Base-by-base conservation (phyloP, 2,113 vertebrate species). In the Trogon melanurus region DNA sequence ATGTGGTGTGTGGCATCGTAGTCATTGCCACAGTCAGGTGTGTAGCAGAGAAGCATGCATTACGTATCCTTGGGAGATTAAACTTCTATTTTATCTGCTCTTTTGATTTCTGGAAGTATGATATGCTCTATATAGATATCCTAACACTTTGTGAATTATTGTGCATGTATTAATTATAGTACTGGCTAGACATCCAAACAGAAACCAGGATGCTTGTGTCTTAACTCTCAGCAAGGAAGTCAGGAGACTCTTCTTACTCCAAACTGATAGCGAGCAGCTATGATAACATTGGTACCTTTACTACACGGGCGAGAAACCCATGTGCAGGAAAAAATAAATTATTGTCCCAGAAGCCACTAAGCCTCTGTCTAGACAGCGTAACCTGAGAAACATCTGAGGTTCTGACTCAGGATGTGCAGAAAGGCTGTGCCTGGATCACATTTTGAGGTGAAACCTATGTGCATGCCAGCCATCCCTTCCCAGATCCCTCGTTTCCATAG, bases 331-430 rank as follows among this genome's bases (percentile, higher is more conserved):
- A 92, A 88, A 0, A 0, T 60, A 51, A 80, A 78, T 92, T 94
- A 36, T 23, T 83, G 51, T 70, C 79, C 72, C 88, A 78, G 75
- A 88, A 83, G 32, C 41, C 38, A 91, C 56, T 95, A 95, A 95
- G 88, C 92, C 86, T 88, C 30, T 50, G 89, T 97, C 95, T 97
- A 95, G 95, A 97, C 95, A 79, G 29, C 14, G 41, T 53, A 85
- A 71, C 34, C 44, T 26, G 10, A 47, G 48, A 89, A 92, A 87
- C 48, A 80, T 65, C 23, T 69, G 86, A 95, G 34, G 84, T 91
- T 88, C 57, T 64, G 32, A 41, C 11, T 64, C 53, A 64, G 38
- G 56, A 79, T 75, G 53, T 79, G 61, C 53, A 84, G 73, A 75
- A 84, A 85, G 8, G 32, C 61, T 14, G 9, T 45, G 69, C 74